Conservation (phyloP, 2,797 vertebrate species). For the Pipistrellus pygmaeus region DNA sequence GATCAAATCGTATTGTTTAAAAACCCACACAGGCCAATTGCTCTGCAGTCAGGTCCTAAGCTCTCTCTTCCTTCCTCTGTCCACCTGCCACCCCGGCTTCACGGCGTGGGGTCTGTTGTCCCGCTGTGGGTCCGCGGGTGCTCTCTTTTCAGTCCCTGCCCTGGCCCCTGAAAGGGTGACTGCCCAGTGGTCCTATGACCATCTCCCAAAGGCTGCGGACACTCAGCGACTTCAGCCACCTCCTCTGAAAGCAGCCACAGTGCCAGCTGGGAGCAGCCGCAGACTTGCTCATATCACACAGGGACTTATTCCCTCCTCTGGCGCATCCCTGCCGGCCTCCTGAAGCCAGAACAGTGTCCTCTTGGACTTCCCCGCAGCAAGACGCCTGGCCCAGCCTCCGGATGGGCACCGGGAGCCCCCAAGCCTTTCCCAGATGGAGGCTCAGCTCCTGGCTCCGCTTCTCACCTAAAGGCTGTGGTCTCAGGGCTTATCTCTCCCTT, state of each 20-base stretch:
- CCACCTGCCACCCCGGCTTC: neutral
- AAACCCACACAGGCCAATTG: neutral
- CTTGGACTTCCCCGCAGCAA: neutral
- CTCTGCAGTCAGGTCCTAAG: no score
- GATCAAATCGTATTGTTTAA: neutral
- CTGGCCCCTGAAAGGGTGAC: neutral
- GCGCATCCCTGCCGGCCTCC: neutral
- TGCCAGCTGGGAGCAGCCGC: neutral
- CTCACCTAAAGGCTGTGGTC: neutral
- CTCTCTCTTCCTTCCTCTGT: no score
- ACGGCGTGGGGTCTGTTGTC: no score
- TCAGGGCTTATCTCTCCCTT: neutral
- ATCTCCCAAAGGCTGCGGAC: neutral
- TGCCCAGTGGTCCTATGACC: neutral
- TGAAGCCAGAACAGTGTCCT: neutral
- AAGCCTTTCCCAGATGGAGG: neutral
- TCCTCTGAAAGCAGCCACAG: neutral
- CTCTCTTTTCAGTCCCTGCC: neutral
- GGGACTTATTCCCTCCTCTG: neutral
- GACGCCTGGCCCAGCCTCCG: neutral
- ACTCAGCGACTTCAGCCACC: neutral
- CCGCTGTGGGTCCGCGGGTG: no score
- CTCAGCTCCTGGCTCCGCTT: neutral
- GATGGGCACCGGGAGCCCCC: neutral
- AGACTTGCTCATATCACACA: neutral